Evolutionary conservation across 2,888 invertebrate genomes (phyloP), one percentile per base, ranked within the genome.

Genomic region (Notocelia uddmanniana): DNA sequence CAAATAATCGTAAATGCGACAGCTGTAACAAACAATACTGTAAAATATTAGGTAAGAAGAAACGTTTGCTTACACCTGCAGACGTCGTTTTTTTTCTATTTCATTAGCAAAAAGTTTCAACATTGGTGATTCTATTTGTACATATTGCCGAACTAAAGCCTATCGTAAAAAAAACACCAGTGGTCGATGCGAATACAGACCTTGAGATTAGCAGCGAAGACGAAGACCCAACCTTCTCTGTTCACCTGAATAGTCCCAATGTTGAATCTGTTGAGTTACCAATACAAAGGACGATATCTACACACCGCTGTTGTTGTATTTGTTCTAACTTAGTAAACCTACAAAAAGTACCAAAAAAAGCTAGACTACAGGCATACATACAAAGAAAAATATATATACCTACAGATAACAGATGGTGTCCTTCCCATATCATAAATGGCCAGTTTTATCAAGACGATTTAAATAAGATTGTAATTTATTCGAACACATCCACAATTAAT

Each of bases 211-310:
- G 45, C 60, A 48, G 11, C 10, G 45, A 45, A 60, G 60, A 60
- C 45, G 45, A 15, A 23, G 45, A n/a, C 3, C 26, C 45, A 11
- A 45, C 45, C 26, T 45, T 60, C 10, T 26, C 60, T 60, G 45
- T 45, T 45, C 45, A 60, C 45, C 45, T 45, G 45, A 59, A 0
- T 41, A 26, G 9, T 26, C 2, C 60, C 10, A n/a, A 48, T n/a
- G 60, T 26, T 45, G 60, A 60, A 45, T 60, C 45, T 60, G 60
- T 60, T 60, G 60, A 60, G 60, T 60, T 60, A 23, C n/a, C 60
- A 60, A 60, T 60, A 45, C 60, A 60, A 60, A 21, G 60, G 60
- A 48, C 60, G 11, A 26, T 60, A 1, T 60, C 60, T 60, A 45
- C 60, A 60, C 60, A 48, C 45, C 23, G 60, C 26, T 41, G 41